Evolutionary conservation across 2,113 vertebrate genomes (phyloP).

Genomic region (Machaerirhynchus nigripectus): DNA sequence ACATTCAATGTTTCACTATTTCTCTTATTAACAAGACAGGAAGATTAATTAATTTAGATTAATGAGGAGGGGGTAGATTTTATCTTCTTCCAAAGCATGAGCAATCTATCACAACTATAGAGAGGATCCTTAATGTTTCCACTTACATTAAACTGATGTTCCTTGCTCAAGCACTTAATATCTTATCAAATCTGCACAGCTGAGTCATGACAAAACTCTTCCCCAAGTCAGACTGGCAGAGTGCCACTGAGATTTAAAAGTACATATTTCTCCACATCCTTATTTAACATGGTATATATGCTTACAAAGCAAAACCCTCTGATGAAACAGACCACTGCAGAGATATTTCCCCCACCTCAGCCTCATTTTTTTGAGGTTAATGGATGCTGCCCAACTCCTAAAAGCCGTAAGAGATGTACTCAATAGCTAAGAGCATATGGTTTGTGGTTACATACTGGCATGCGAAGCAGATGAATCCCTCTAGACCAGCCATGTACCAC

Average conservation of each 20-base stretch:
- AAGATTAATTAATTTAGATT: background rate
- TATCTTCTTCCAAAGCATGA: background rate
- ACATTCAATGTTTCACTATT: background rate
- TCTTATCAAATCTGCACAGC: background rate
- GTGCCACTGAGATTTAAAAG: background rate
- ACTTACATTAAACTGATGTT: background rate
- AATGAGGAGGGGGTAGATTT: background rate
- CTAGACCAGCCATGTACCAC: background rate
- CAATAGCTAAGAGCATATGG: background rate
- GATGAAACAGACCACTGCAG: background rate
- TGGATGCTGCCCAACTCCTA: background rate
- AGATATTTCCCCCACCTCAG: background rate
- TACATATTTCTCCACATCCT: background rate
- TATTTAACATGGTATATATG: background rate
- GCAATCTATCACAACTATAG: background rate
- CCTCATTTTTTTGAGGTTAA: background rate
- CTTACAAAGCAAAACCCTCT: background rate
- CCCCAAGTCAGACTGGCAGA: background rate
- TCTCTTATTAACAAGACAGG: background rate
- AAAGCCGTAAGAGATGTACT: background rate
- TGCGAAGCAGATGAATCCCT: background rate
- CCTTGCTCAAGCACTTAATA: background rate
- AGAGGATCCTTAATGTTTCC: background rate
- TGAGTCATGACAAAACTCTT: background rate
- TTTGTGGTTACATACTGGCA: conserved; percentile 10